Base-by-base conservation (phyloP, 1,140 invertebrate species). In the Microplitis mediator region DNA sequence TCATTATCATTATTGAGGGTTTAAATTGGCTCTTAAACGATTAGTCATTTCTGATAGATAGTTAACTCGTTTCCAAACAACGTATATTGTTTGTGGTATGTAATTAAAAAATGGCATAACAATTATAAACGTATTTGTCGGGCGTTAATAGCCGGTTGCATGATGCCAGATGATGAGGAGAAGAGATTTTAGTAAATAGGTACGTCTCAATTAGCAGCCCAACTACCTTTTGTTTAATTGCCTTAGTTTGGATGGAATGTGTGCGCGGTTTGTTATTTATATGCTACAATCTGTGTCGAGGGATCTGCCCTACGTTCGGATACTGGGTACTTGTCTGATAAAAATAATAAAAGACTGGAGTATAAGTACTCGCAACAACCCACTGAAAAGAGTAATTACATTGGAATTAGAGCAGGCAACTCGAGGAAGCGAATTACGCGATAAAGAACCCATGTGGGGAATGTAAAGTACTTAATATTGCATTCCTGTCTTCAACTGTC, bases 191-290 rank as follows among this genome's bases (percentile, higher is more conserved):
- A 74, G 75, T 75, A 79, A 82, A 81, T 82, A 79, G 77, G 78
- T 83, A 86, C 75, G 79, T 86, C 84, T 86, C 84, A 86, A 86
- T 86, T 85, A 86, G 71, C 79, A 72, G 71, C 60, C 54, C 23
- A 11, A 45, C 39, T 45, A 45, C 39, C 39, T 45, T 45, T 45
- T 73, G 58, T 78, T 85, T 84, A 84, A 86, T 86, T 84, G 82
- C 66, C 69, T 75, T 74, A 66, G 76, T 78, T 81, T 81, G 65
- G 71, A 31, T 45, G 82, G 82, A 82, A 82, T 83, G 79, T 78
- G 69, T 54, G 39, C 62, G 23, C 45, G 13, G 16, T 58, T 23
- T 4, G 11, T 16, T 52, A 67, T 64, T 60, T 62, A 63, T 70
- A 65, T 23, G 23, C 23, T 23, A 23, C 23, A 23, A 23, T 52